Conservation (phyloP, 1,140 invertebrate species). For the Pentalonia nigronervosa region DNA sequence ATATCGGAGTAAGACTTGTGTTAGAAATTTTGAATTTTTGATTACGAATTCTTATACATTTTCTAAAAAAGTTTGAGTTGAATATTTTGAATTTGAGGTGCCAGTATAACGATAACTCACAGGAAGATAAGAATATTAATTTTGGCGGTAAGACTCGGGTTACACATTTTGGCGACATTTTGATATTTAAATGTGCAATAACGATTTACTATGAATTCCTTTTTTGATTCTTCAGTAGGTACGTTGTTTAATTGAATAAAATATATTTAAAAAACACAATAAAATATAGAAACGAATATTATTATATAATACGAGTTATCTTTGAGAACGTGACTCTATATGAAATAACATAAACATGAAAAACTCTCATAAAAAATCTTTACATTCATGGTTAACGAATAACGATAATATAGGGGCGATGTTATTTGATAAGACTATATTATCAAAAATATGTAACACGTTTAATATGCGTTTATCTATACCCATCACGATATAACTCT, state of each 20-base stretch:
- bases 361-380: neutral
- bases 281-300: neutral
- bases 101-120: too few relatives aligned
- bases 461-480: neutral
- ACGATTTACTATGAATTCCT: neutral
- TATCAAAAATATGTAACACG: neutral
- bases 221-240: neutral
- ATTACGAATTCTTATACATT: too few relatives aligned
- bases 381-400: neutral
- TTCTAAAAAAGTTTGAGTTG: too few relatives aligned
- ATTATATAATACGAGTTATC: neutral
- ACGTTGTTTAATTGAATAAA: neutral
- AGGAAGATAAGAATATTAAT: too few relatives aligned
- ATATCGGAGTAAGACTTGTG: too few relatives aligned
- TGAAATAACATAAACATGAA: neutral
- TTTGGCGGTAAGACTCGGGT: too few relatives aligned
- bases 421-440: neutral
- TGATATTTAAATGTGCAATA: neutral
- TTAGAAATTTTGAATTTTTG: too few relatives aligned
- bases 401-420: neutral
- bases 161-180: neutral
- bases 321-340: neutral
- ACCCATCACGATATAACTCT: neutral
- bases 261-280: neutral
- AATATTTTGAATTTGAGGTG: too few relatives aligned